Evolutionary conservation across 2,113 vertebrate genomes (phyloP).

Genomic region (Cathartes aura): DNA sequence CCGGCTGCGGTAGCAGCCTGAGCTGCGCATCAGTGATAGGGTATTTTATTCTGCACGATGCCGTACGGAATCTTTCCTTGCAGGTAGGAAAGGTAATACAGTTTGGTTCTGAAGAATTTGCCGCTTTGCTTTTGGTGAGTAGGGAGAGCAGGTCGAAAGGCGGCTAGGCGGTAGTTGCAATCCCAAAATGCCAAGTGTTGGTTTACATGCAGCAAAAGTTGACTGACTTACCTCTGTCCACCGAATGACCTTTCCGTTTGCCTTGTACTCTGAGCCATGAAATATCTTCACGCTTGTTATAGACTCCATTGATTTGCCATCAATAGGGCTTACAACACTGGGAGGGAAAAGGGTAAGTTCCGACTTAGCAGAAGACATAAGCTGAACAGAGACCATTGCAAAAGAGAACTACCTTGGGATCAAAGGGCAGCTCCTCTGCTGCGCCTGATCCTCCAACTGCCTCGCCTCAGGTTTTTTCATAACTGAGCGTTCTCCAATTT

Average conservation of each 20-base stretch:
- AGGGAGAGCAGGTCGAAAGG: neutral
- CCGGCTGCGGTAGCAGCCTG: accelerated
- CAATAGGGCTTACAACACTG: conserved; percentile 94
- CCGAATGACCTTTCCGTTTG: conserved; percentile 96
- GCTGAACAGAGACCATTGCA: neutral
- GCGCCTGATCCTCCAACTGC: neutral
- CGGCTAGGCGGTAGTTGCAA: neutral
- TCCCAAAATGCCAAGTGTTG: neutral
- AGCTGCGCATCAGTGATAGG: accelerated
- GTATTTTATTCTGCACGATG: accelerated
- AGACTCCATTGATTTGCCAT: conserved; percentile 96
- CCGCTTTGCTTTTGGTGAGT: neutral
- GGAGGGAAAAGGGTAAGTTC: neutral
- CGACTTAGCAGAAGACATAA: neutral
- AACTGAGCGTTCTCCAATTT: neutral
- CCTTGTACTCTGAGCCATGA: conserved; percentile 96
- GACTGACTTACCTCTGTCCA: conserved; percentile 93
- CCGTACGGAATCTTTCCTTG: neutral
- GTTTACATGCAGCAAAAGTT: neutral
- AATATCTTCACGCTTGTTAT: conserved; percentile 97
- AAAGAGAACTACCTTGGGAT: neutral
- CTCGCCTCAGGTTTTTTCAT: neutral
- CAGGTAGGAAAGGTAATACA: too few species aligned
- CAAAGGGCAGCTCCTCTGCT: neutral
- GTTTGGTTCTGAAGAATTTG: neutral